Base-by-base conservation (phyloP, 1,140 invertebrate genomes). In the Orius insidiosus region DNA sequence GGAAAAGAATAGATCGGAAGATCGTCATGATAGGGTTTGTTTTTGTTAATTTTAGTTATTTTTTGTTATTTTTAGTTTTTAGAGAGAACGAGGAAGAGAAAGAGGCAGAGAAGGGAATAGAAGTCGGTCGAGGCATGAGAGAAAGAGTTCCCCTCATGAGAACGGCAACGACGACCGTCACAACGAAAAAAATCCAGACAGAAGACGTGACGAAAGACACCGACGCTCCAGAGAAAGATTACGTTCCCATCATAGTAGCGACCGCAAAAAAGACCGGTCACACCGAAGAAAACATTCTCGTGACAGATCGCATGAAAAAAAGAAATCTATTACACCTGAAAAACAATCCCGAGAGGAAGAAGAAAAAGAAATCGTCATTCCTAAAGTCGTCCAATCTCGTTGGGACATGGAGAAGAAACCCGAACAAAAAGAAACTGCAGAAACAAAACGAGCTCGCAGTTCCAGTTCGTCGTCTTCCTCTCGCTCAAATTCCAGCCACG, bases 381-480 rank as follows among this genome's bases (percentile, higher is more conserved):
- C 24, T 3, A 24, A 24, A 3, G 24, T 24, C 24, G 24, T 24
- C 24, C 24, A 24, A 24, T 24, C 24, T 7, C 24, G 24, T 24
- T 24, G 24, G 24, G 24, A 24, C 24, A 24, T 24, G 24, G 24
- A 24, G 24, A 24, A 24, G 7, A 24, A 24, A 24, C 24, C 24
- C 8, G 46, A 47, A 15, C 13, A 45, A 19, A 13, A 33, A 10
- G 39, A 45, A 19, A 35, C 32, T 2, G 32, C 19, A 15, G 39
- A 45, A 19, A 45, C 50, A 41, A 42, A 50, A 45, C n/a, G 35
- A 39, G 34, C 38, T 33, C 34, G 36, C 24, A 43, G 35, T 14
- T 40, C 44, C 16, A 46, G 43, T 37, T 35, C 39, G 34, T 36
- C 36, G 11, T 49, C 48, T 38, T 16, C 18, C 18, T 18, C n/a